These are phyloP conservation scores for Brachypteracias leptosomus DNA, from an alignment of 2,113 vertebrate species.

Conservation along the genomic window DNA sequence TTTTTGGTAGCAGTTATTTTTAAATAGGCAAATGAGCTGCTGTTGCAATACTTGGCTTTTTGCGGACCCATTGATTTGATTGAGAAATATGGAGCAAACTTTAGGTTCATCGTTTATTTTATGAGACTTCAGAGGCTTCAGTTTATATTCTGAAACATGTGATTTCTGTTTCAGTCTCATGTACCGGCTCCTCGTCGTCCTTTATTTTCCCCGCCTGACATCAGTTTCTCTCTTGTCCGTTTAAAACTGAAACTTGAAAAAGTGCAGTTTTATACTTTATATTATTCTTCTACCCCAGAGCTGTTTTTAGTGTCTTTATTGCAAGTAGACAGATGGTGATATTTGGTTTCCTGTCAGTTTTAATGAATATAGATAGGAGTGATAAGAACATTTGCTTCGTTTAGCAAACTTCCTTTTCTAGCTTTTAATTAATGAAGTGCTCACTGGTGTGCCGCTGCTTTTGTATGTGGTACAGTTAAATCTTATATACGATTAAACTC, in stretches of 20 bases:
- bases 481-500: neutral
- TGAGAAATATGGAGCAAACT: neutral
- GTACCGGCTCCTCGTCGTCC: neutral
- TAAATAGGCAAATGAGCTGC: neutral
- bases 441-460: constrained; percentile 59
- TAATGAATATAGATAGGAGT: constrained; percentile 73
- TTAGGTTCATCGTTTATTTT: neutral
- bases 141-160: neutral
- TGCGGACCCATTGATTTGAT: neutral
- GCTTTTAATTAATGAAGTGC: constrained; percentile 75
- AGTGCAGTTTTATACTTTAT: constrained; percentile 59
- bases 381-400: constrained; percentile 77
- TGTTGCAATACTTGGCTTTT: neutral
- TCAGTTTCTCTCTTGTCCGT: constrained; percentile 39
- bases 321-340: constrained; percentile 77
- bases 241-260: constrained; percentile 60
- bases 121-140: neutral
- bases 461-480: constrained; percentile 22
- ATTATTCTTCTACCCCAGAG: constrained; percentile 65
- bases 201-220: neutral
- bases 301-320: constrained; percentile 74
- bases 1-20: neutral
- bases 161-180: neutral
- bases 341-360: constrained; percentile 78
- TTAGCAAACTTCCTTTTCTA: constrained; percentile 75